Evolutionary conservation across 2,113 vertebrate genomes (phyloP), one percentile per base, ranked within the genome.

Genomic region (Bubo blakistoni): DNA sequence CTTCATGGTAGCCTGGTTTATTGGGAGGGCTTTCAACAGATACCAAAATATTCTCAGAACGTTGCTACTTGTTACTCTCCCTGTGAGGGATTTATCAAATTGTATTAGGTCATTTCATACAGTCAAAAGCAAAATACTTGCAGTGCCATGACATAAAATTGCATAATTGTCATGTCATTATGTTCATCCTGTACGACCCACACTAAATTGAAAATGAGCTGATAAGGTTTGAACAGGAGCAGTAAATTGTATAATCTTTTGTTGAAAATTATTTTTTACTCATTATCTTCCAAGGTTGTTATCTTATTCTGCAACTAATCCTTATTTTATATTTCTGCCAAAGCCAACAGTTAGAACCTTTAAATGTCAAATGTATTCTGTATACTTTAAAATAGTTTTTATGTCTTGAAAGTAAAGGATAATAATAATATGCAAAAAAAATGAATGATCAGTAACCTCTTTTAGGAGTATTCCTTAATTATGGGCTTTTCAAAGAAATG

Each of bases 21-120:
- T 11, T 0, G 0, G 38, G 7, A 88, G 3, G 10, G 2, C 8
- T 85, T 90, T 67, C 44, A 80, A 38, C 26, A 69, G 30, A 8
- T 27, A 34, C 13, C 21, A 52, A 77, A 88, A 51, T 71, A 57
- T 13, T 61, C 16, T 88, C 44, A 69, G 26, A 59, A 52, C 0
- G 0, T 30, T n/a, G 16, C 25, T 59, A 25, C 25, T 78, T 57
- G 6, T 20, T 65, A 9, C 36, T 70, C 4, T 25, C 8, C 2
- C 10, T 69, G 9, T 46, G 63, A 65, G 14, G 10, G 30, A 34
- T 36, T 76, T 55, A 25, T 69, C 34, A 61, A 18, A 72, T 51
- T 86, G 2, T 24, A 19, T 76, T 38, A 72, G 10, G 13, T 32
- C 11, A 71, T 73, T 91, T 89, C 30, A n/a, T 25, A 27, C 1